phyloP scores from a whole-genome alignment of 2,888 invertebrate genomes.

The Tineola bisselliella region DNA sequence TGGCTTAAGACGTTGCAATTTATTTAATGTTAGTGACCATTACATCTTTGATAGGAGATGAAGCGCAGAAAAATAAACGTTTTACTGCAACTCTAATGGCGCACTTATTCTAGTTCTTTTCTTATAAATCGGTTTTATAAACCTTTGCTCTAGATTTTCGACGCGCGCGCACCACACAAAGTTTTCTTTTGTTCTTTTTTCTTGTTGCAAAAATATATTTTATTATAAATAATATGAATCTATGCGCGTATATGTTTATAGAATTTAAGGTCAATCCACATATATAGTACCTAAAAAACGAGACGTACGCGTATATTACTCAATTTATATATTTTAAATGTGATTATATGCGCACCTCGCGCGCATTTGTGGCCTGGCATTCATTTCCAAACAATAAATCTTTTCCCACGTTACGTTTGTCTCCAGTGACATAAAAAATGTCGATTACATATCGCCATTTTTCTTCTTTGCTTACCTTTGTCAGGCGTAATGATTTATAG shows the following conservation, averaged over 20 bases:
- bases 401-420: background rate
- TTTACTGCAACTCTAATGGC: background rate
- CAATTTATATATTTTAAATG: too few relatives aligned
- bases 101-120: background rate
- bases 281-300: too few relatives aligned
- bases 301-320: too few relatives aligned
- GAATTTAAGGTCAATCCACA: too few relatives aligned
- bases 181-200: too few relatives aligned
- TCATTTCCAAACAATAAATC: background rate
- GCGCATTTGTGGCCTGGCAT: background rate
- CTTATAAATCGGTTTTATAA: background rate
- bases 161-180: too few relatives aligned
- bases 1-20: background rate
- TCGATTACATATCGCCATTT: background rate
- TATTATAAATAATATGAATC: too few relatives aligned
- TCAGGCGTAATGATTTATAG: background rate
- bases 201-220: too few relatives aligned
- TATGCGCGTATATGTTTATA: too few relatives aligned
- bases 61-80: background rate
- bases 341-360: too few relatives aligned
- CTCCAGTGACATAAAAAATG: background rate
- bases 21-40: background rate
- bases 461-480: slow-evolving; percentile 1
- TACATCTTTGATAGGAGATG: background rate
- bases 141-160: too few relatives aligned